A percentile compares a stretch with the other conserved stretches of the same genome.
Evolutionary conservation across 2,888 invertebrate species (phyloP).

Genomic region (Anorthoa munda): DNA sequence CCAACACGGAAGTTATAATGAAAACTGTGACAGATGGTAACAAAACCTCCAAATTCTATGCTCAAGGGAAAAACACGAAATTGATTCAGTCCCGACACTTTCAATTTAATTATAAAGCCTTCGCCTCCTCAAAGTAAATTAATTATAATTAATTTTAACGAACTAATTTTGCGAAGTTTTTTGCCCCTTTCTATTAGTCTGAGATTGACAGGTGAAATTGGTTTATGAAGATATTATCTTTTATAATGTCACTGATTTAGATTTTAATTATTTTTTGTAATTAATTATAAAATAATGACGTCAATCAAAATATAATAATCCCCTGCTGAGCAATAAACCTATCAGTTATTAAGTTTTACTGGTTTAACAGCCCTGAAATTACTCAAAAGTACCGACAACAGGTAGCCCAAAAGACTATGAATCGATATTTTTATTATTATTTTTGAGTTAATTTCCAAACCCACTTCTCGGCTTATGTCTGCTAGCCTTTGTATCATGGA

Average conservation of each 20-base stretch:
- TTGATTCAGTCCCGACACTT: constrained; percentile 42
- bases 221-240: constrained; percentile 11
- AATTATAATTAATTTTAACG: constrained; percentile 52
- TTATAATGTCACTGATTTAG: background rate
- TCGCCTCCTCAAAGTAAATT: constrained; percentile 39
- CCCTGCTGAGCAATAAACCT: background rate
- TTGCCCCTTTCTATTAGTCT: constrained; percentile 26
- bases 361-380: too few species aligned
- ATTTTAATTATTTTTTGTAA: constrained; percentile 5
- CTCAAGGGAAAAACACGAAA: constrained; percentile 28
- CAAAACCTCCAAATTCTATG: constrained; percentile 16
- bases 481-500: too few species aligned
- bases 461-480: too few species aligned
- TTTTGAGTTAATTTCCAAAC: too few species aligned
- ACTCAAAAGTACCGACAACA: too few species aligned
- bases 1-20: constrained; percentile 19
- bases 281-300: background rate
- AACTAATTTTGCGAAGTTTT: constrained; percentile 47
- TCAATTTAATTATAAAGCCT: constrained; percentile 55
- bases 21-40: constrained; percentile 28
- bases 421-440: too few species aligned
- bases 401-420: too few species aligned
- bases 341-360: too few species aligned
- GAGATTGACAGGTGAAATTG: constrained; percentile 49
- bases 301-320: background rate